Conservation (phyloP, 1,140 invertebrate species). For the Teleogryllus occipitalis region DNA sequence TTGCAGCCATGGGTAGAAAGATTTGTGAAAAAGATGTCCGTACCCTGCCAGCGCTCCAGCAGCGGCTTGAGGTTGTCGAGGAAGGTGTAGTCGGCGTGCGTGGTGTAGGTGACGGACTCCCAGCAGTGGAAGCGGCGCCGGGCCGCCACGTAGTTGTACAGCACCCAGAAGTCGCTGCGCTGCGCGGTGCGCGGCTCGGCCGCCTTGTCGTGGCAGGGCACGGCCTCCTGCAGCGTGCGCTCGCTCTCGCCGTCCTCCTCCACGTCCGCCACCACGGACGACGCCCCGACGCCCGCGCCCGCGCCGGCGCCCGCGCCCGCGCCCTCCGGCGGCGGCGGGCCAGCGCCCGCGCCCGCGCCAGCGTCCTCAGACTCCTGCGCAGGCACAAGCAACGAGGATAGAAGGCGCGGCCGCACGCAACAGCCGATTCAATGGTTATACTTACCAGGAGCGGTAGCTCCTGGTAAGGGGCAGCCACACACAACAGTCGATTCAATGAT, state of each 20-base stretch:
- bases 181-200: conserved; percentile 56
- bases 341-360: conserved; percentile 17
- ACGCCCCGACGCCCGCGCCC: conserved; percentile 32
- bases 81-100: conserved; percentile 85
- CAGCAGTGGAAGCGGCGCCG: conserved; percentile 49
- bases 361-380: not conserved
- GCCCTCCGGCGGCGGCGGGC: conserved; percentile 33
- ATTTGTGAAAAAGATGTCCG: conserved; percentile 15
- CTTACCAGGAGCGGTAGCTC: too few species aligned
- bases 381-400: not conserved
- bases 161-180: conserved; percentile 80
- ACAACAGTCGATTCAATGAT: too few species aligned
- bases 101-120: conserved; percentile 83
- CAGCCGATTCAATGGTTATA: too few species aligned
- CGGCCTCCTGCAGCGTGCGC: conserved; percentile 37
- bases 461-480: too few species aligned
- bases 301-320: conserved; percentile 29
- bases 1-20: too few species aligned
- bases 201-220: conserved; percentile 56
- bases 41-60: conserved; percentile 50
- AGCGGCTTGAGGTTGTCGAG: conserved; percentile 80
- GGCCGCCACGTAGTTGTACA: conserved; percentile 73
- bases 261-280: conserved; percentile 24
- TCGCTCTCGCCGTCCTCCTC: conserved; percentile 24
- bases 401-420: too few species aligned